Conservation (phyloP, 2,113 vertebrate genomes). For the Mixornis gularis region DNA sequence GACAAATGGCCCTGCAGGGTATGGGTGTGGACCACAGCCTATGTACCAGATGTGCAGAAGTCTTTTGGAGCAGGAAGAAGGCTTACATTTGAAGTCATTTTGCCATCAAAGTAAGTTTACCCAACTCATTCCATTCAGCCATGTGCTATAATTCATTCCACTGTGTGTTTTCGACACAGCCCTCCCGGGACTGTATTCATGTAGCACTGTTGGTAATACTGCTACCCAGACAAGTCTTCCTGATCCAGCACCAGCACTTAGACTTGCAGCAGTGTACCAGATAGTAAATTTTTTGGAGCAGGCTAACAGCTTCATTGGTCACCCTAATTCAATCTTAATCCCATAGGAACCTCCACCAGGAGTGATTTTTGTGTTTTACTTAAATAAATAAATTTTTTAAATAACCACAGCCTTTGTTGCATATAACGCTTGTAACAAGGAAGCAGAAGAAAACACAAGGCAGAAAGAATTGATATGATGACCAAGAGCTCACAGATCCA, state of each 20-base stretch:
- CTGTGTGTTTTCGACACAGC: neutral
- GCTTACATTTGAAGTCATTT: neutral
- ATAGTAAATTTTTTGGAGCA: neutral
- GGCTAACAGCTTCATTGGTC: neutral
- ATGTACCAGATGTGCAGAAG: neutral
- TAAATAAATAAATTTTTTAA: neutral
- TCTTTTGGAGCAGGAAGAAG: neutral
- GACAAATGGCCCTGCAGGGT: neutral
- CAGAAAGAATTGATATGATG: neutral
- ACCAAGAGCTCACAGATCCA: neutral
- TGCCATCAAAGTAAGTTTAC: neutral
- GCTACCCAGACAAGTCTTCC: neutral
- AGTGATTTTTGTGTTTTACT: neutral
- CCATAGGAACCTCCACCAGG: neutral
- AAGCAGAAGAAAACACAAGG: neutral
- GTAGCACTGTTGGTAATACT: neutral
- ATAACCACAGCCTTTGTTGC: neutral
- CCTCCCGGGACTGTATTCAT: neutral
- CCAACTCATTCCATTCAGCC: neutral
- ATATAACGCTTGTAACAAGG: neutral
- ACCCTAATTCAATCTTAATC: neutral
- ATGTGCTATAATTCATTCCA: neutral
- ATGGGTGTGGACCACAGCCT: neutral
- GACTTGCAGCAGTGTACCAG: neutral
- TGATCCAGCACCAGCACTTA: neutral